A percentile compares a stretch with the other conserved stretches of the same genome.
These are phyloP conservation scores for Mirounga angustirostris DNA, from an alignment of 2,113 vertebrate genomes.

Conservation along the genomic window DNA sequence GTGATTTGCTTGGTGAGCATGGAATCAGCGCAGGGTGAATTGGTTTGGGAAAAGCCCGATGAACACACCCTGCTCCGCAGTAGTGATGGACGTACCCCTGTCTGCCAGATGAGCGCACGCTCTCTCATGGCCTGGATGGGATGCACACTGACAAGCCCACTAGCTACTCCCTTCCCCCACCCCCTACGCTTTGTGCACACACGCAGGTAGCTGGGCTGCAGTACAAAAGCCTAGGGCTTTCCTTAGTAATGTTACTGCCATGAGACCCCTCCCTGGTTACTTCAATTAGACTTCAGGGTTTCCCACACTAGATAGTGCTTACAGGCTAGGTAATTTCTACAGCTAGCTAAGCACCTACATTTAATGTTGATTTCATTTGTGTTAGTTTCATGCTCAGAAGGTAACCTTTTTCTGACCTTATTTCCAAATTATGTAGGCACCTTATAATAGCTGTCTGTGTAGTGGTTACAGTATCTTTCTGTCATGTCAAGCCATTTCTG, in stretches of 20 bases:
- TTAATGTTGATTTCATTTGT: slow-evolving; percentile 45
- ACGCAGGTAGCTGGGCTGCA: neutral
- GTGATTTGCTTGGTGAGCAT: neutral
- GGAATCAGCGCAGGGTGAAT: neutral
- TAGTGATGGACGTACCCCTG: neutral
- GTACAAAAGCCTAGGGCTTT: neutral
- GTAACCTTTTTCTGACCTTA: slow-evolving; percentile 60
- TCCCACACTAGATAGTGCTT: neutral
- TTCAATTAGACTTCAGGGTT: neutral
- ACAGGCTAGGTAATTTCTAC: slow-evolving; percentile 8
- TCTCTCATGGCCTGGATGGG: neutral
- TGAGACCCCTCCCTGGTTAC: neutral
- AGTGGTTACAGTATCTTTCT: slow-evolving; percentile 60
- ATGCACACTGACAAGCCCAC: neutral
- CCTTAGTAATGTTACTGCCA: neutral
- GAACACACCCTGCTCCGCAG: neutral
- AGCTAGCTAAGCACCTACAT: slow-evolving; percentile 8
- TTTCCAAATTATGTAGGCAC: slow-evolving; percentile 60
- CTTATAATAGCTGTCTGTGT: slow-evolving; percentile 66
- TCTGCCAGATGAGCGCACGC: neutral
- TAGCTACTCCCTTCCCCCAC: neutral
- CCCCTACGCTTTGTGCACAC: neutral
- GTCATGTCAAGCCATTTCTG: slow-evolving; percentile 81
- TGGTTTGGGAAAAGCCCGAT: neutral
- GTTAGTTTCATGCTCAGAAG: slow-evolving; percentile 65